phyloP scores from a whole-genome alignment of 2,797 vertebrate species.

The Melanotaenia parkinsoni region DNA sequence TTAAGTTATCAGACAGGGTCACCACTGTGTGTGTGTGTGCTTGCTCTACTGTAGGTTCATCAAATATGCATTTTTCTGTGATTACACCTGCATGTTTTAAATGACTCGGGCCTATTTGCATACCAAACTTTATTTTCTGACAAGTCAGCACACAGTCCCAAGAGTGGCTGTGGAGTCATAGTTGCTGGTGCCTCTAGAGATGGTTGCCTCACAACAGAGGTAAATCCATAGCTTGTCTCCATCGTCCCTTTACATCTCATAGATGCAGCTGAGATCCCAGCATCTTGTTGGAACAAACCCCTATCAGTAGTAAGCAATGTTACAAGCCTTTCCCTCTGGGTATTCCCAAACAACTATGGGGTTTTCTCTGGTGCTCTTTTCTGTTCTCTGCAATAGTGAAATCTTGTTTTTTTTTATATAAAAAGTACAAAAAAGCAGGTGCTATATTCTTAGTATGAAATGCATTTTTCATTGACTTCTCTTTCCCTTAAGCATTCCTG shows the following conservation, averaged over 20 bases:
- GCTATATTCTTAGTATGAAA: slow-evolving; percentile 40
- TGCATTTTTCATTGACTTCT: slow-evolving; percentile 52
- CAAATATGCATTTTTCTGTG: slow-evolving; percentile 32
- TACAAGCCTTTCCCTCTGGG: slow-evolving; percentile 63
- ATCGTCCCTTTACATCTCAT: slow-evolving; percentile 45
- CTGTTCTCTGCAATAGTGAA: slow-evolving; percentile 57
- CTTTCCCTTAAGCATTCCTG: slow-evolving; percentile 56
- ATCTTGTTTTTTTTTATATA: slow-evolving; percentile 23
- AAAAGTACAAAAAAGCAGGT: slow-evolving; percentile 30
- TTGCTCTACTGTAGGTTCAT: slow-evolving; percentile 6
- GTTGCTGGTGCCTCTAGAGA: slow-evolving; percentile 71
- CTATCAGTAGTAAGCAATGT: slow-evolving; percentile 53
- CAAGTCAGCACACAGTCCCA: slow-evolving; percentile 60
- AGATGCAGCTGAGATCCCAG: slow-evolving; percentile 55
- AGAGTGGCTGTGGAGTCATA: slow-evolving; percentile 63
- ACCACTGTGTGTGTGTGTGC: slow-evolving; percentile 24
- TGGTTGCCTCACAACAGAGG: slow-evolving; percentile 73
- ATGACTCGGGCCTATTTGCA: slow-evolving; percentile 26
- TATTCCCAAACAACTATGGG: slow-evolving; percentile 57
- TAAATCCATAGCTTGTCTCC: slow-evolving; percentile 56
- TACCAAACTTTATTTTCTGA: slow-evolving; percentile 66
- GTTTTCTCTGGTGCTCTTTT: slow-evolving; percentile 34
- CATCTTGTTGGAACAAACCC: slow-evolving; percentile 66
- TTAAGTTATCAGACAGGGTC: slow-evolving; percentile 42
- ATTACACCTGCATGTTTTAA: slow-evolving; percentile 35